These are phyloP conservation scores for Julus scanicus DNA, from an alignment of 2,888 invertebrate species.

Conservation along the genomic window DNA sequence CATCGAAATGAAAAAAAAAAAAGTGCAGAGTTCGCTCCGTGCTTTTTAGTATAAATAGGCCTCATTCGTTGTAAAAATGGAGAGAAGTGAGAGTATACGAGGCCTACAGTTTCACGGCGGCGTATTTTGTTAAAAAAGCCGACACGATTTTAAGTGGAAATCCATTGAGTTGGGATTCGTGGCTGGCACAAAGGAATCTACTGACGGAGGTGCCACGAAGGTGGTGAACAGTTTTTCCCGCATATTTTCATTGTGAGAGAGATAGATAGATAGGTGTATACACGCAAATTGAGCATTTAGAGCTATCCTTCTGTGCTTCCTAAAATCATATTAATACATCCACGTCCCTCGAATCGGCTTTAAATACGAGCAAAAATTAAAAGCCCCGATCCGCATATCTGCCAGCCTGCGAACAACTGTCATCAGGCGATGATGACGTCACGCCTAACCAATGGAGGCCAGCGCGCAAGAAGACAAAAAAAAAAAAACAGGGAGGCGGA, in stretches of 20 bases:
- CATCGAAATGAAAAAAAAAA: background rate
- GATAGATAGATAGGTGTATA: background rate
- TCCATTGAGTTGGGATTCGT: background rate
- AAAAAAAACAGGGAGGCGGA: background rate
- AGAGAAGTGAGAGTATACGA: background rate
- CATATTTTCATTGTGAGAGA: background rate
- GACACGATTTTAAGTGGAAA: slow-evolving; percentile 29
- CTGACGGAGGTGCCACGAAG: background rate
- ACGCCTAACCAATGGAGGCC: background rate
- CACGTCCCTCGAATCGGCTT: slow-evolving; percentile 33
- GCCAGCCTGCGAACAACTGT: slow-evolving; percentile 8
- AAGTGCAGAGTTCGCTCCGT: background rate
- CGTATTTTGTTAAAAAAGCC: background rate
- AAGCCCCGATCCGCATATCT: background rate
- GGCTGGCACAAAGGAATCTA: slow-evolving; percentile 37
- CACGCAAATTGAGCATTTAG: slow-evolving; percentile 16
- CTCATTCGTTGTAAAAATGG: background rate
- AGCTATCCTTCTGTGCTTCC: slow-evolving; percentile 20
- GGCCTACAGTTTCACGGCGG: too few relatives aligned
- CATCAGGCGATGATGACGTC: background rate
- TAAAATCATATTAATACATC: slow-evolving; percentile 33
- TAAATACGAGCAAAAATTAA: background rate
- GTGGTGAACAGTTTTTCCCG: background rate
- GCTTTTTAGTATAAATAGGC: too few relatives aligned
- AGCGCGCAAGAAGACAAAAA: background rate